These are phyloP conservation scores for Threskiornis aethiopicus DNA, from an alignment of 2,797 vertebrate genomes.

Conservation along the genomic window DNA sequence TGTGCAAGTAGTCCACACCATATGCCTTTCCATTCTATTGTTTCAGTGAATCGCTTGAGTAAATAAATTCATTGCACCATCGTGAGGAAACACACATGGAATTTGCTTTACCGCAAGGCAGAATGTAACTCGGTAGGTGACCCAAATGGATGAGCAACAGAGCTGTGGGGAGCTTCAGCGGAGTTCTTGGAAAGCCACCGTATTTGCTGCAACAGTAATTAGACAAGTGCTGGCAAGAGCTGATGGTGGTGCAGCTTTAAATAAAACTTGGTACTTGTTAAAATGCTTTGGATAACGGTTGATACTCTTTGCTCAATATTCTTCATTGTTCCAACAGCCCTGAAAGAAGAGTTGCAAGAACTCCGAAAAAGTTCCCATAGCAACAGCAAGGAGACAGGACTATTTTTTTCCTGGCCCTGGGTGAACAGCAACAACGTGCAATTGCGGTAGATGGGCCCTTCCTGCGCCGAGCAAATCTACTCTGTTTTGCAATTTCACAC, in stretches of 20 bases:
- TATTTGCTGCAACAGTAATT: neutral
- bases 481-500: neutral
- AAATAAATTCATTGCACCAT: constrained; percentile 34
- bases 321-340: constrained; percentile 33
- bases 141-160: constrained; percentile 34
- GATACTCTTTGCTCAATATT: constrained; percentile 1
- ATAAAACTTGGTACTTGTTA: constrained; percentile 31
- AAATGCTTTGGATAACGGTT: neutral
- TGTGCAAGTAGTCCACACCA: neutral
- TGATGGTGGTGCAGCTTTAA: neutral
- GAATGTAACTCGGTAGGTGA: constrained; percentile 34
- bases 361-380: constrained; percentile 50
- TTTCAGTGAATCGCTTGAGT: neutral
- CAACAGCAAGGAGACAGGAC: constrained; percentile 38
- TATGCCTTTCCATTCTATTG: neutral
- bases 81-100: neutral
- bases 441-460: neutral
- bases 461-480: accelerated
- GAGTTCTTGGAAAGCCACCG: constrained; percentile 25
- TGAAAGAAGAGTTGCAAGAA: constrained; percentile 28
- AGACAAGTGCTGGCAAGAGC: neutral
- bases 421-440: neutral
- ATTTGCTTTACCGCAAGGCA: constrained; percentile 11
- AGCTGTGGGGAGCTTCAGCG: constrained; percentile 16
- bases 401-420: neutral